Conservation (phyloP, 2,797 vertebrate genomes). For the Antrozous pallidus region DNA sequence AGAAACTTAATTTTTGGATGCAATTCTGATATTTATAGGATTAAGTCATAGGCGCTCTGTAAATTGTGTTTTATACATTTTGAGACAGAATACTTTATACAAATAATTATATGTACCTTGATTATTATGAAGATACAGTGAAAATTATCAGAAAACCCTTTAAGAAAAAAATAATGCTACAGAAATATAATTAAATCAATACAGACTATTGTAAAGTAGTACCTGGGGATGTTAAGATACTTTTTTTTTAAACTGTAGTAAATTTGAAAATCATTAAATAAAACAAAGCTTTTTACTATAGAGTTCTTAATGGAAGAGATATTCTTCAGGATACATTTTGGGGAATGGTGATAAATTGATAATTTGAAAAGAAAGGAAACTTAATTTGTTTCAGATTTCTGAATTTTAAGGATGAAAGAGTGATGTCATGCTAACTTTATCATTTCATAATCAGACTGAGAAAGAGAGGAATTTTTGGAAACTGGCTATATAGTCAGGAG, state of each 20-base stretch:
- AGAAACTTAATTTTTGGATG: not conserved
- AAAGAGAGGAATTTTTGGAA: not conserved
- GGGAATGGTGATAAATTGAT: not conserved
- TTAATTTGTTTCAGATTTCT: not conserved
- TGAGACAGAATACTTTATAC: not conserved
- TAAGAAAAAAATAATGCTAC: not conserved
- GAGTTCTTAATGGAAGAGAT: not conserved
- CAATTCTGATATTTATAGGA: not conserved
- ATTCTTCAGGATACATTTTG: not conserved
- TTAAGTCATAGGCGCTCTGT: not conserved
- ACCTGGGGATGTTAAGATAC: not conserved
- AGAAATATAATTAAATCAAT: conserved; percentile 6
- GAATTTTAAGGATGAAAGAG: not conserved
- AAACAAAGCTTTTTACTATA: not conserved
- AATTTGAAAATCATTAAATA: not conserved
- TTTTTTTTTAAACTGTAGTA: not conserved
- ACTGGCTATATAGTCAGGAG: not conserved
- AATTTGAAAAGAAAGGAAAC: not conserved
- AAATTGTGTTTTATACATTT: not conserved
- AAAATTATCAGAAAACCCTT: not conserved
- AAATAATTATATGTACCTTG: not conserved
- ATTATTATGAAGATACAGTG: not conserved
- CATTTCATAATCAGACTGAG: not conserved
- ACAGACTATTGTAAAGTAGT: not conserved
- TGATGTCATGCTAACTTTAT: not conserved